phyloP scores from a whole-genome alignment of 2,888 invertebrate genomes.

The Azorinus chamasolen region DNA sequence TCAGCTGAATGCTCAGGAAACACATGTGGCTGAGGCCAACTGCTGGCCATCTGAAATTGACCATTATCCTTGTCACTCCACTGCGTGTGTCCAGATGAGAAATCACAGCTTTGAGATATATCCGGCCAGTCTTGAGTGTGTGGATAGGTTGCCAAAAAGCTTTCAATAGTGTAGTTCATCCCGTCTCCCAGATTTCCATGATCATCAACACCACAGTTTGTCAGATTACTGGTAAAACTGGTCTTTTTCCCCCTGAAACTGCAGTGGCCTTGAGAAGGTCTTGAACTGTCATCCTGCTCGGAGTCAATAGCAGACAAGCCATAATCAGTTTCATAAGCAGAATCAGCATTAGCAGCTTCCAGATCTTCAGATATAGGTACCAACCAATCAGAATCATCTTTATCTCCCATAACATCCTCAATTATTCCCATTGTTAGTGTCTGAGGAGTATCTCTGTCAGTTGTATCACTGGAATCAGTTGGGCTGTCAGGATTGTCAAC shows the following conservation, averaged over 20 bases:
- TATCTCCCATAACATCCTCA: slow-evolving; percentile 60
- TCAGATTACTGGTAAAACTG: background rate
- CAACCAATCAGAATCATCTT: slow-evolving; percentile 29
- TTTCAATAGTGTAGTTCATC: slow-evolving; percentile 43
- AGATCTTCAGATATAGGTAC: slow-evolving; percentile 43
- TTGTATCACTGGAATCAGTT: slow-evolving; percentile 3
- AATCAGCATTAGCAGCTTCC: slow-evolving; percentile 61
- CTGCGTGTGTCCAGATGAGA: background rate
- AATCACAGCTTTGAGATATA: slow-evolving; percentile 10
- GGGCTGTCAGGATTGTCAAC: slow-evolving; percentile 44
- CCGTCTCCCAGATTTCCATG: slow-evolving; percentile 34
- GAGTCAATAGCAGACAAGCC: slow-evolving; percentile 35
- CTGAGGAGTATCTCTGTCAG: slow-evolving; percentile 50
- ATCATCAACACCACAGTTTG: slow-evolving; percentile 3
- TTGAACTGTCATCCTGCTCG: slow-evolving; percentile 26
- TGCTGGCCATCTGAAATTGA: background rate
- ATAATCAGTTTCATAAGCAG: slow-evolving; percentile 65
- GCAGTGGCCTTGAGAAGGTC: slow-evolving; percentile 2
- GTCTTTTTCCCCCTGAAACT: background rate
- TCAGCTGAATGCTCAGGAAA: background rate
- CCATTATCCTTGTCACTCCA: slow-evolving; percentile 1
- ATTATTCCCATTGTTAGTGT: slow-evolving; percentile 56
- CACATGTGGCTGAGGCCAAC: background rate
- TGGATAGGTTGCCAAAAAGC: slow-evolving; percentile 57
- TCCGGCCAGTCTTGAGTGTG: slow-evolving; percentile 66